These are phyloP conservation scores for Hedychridium roseum DNA, from an alignment of 2,888 invertebrate genomes.

Conservation along the genomic window DNA sequence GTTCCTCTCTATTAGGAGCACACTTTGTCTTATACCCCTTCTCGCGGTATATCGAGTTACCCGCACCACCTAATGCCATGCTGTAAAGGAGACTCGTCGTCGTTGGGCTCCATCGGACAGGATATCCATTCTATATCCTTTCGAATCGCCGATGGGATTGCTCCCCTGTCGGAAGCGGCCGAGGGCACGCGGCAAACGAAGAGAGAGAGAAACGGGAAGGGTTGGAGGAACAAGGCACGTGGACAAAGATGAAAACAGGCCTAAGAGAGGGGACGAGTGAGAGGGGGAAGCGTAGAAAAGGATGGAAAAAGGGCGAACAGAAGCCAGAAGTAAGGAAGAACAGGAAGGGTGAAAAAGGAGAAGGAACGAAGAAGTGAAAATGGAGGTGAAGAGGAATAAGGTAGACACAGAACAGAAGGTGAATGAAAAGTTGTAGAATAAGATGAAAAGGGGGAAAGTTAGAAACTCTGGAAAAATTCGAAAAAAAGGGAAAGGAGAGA, in stretches of 20 bases:
- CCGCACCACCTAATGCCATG: constrained; percentile 40
- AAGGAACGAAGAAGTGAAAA: too few relatives aligned
- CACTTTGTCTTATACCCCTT: constrained; percentile 29
- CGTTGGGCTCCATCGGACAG: constrained; percentile 40
- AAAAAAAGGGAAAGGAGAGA: too few relatives aligned
- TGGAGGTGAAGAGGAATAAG: too few relatives aligned
- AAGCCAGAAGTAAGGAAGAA: too few relatives aligned
- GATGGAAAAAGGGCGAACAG: too few relatives aligned
- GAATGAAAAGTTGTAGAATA: too few relatives aligned
- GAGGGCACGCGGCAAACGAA: background rate
- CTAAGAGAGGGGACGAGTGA: constrained; percentile 20
- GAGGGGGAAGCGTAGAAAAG: constrained; percentile 52
- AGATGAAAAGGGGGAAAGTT: too few relatives aligned
- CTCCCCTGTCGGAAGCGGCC: background rate
- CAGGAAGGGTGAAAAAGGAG: too few relatives aligned
- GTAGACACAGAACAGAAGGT: too few relatives aligned
- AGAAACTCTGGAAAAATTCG: too few relatives aligned
- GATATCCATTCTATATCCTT: constrained; percentile 57
- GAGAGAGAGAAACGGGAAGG: constrained; percentile 22
- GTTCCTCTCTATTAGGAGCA: constrained; percentile 10
- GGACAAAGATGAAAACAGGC: constrained; percentile 6
- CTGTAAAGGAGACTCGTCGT: constrained; percentile 34
- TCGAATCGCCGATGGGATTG: constrained; percentile 22
- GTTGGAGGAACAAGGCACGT: constrained; percentile 1
- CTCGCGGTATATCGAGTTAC: constrained; percentile 48